Evolutionary conservation across 2,797 vertebrate species (phyloP).

Genomic region (Pitangus sulphuratus): DNA sequence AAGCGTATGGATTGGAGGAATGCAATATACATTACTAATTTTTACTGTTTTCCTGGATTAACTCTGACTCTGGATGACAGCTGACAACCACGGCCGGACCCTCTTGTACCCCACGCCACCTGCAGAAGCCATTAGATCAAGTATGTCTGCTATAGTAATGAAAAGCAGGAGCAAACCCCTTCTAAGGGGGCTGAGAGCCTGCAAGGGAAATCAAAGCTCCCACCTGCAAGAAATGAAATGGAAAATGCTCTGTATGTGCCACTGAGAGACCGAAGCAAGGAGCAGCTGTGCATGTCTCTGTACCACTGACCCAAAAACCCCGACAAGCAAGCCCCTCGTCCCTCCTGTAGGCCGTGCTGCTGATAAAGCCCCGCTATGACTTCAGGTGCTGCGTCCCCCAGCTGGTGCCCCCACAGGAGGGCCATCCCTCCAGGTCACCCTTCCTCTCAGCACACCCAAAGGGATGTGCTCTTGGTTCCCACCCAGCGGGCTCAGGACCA

Average conservation of each 20-base stretch:
- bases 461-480: background rate
- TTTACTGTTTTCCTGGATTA: constrained; percentile 74
- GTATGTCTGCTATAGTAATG: background rate
- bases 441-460: background rate
- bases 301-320: background rate
- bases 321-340: accelerated
- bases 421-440: background rate
- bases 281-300: background rate
- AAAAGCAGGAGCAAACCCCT: constrained; percentile 29
- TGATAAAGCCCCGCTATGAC: background rate
- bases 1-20: constrained; percentile 72
- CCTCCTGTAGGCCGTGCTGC: accelerated
- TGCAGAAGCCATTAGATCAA: constrained; percentile 60
- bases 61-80: constrained; percentile 74
- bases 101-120: constrained; percentile 23
- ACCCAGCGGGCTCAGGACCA: background rate
- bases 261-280: accelerated
- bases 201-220: constrained; percentile 23
- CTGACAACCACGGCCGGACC: background rate
- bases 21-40: constrained; percentile 69
- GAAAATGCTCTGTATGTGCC: background rate
- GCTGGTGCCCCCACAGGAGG: background rate
- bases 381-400: accelerated
- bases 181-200: background rate
- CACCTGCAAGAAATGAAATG: constrained; percentile 25